Evolutionary conservation across 2,888 invertebrate species (phyloP).

Genomic region (Tenthredo scrophulariae): DNA sequence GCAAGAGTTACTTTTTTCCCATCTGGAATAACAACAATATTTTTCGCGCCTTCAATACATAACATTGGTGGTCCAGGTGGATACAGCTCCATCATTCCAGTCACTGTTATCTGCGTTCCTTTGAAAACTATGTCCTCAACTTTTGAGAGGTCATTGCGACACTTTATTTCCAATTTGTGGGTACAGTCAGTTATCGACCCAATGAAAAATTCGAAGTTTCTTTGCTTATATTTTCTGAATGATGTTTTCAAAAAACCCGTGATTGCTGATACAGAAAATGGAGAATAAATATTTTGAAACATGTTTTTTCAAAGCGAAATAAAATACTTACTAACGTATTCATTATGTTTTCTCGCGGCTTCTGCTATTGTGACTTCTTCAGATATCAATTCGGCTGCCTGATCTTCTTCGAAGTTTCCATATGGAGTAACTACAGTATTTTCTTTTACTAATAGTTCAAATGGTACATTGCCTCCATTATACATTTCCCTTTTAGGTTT

Average conservation of each 20-base stretch:
- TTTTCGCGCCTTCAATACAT: neutral
- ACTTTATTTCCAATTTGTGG: neutral
- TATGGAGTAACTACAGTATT: neutral
- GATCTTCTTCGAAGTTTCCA: neutral
- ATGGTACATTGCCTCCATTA: neutral
- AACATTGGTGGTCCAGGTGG: neutral
- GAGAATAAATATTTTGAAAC: neutral
- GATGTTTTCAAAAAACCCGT: slow-evolving; percentile 4
- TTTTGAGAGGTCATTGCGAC: neutral
- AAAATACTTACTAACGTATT: neutral
- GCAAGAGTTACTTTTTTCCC: neutral
- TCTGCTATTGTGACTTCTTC: neutral
- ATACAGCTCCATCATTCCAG: neutral
- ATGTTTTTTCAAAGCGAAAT: neutral
- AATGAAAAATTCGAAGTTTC: neutral
- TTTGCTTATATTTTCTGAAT: neutral
- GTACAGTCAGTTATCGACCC: neutral
- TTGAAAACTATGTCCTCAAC: neutral
- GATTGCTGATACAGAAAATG: neutral
- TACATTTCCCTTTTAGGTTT: neutral
- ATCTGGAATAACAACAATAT: neutral
- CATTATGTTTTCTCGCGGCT: neutral
- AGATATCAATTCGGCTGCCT: neutral
- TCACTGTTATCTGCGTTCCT: neutral
- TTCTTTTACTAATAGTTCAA: neutral